Conservation (phyloP, 2,113 vertebrate species). For the Plecturocebus donacophilus region DNA sequence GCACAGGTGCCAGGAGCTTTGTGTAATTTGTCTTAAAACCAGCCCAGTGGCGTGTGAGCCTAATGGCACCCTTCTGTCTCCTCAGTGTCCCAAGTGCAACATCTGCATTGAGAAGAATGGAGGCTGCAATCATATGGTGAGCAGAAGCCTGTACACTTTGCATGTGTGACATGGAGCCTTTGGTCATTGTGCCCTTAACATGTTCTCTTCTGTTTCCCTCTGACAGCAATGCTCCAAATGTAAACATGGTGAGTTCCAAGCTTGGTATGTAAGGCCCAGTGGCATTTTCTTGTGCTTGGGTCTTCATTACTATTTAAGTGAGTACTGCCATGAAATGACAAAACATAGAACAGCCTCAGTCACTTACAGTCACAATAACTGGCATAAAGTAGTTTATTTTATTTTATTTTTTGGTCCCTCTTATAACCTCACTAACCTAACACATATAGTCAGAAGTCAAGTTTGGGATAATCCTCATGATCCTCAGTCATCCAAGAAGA, state of each 20-base stretch:
- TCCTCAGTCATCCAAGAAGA: neutral
- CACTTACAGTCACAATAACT: neutral
- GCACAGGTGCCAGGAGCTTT: constrained; percentile 62
- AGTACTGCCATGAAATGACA: neutral
- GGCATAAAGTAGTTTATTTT: neutral
- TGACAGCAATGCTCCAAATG: constrained; percentile 99
- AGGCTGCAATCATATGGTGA: constrained; percentile 99
- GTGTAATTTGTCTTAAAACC: constrained; percentile 72
- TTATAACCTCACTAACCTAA: neutral
- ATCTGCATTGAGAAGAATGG: constrained; percentile 99
- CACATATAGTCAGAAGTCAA: constrained; percentile 30
- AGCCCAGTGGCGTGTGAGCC: constrained; percentile 49
- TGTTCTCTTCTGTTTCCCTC: constrained; percentile 82
- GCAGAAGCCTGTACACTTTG: constrained; percentile 76
- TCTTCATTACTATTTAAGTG: constrained; percentile 13
- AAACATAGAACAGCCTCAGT: neutral
- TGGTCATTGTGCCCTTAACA: constrained; percentile 63
- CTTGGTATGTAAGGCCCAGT: constrained; percentile 8
- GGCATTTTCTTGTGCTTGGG: constrained; percentile 30
- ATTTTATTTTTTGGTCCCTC: neutral
- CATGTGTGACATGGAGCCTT: constrained; percentile 49
- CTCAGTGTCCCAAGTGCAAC: constrained; percentile 99
- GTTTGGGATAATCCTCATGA: neutral
- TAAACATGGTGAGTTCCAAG: constrained; percentile 93
- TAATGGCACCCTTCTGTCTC: constrained; percentile 79